Evolutionary conservation across 1,140 invertebrate genomes (phyloP).

Genomic region (Acromyrmex heyeri): DNA sequence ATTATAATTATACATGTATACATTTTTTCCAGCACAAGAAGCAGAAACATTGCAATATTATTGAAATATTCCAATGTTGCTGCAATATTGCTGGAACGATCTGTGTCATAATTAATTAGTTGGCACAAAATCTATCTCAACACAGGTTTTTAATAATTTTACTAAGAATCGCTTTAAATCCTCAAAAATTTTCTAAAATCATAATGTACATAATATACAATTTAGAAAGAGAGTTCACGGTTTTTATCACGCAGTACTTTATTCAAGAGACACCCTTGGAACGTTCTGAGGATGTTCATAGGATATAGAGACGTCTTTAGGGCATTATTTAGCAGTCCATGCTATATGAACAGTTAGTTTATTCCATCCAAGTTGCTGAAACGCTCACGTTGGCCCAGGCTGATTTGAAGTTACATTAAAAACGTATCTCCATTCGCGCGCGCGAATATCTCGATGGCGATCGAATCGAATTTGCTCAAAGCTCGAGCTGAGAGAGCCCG

Average conservation of each 20-base stretch:
- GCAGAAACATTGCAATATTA: too few species aligned
- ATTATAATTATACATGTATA: background rate
- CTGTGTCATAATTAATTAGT: background rate
- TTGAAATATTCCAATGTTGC: too few species aligned
- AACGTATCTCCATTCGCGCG: conserved; percentile 27
- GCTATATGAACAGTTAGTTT: background rate
- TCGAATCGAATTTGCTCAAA: conserved; percentile 49
- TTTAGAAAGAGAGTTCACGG: background rate
- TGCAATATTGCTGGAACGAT: too few species aligned
- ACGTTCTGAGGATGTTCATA: too few species aligned
- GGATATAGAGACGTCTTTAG: too few species aligned
- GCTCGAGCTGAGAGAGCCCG: conserved; percentile 4
- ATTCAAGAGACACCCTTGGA: too few species aligned
- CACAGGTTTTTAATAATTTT: too few species aligned
- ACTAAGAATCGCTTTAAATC: background rate
- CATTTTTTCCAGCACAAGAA: too few species aligned
- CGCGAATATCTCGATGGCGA: conserved; percentile 34
- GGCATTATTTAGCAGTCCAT: too few species aligned
- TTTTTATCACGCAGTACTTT: background rate
- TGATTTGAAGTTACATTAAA: conserved; percentile 8
- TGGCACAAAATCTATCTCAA: background rate
- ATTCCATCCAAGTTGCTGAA: background rate
- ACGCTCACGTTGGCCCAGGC: background rate
- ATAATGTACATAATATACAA: background rate
- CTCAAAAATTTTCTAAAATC: background rate